phyloP scores from a whole-genome alignment of 2,888 invertebrate genomes.

The Scelioninae gen. 1 region DNA sequence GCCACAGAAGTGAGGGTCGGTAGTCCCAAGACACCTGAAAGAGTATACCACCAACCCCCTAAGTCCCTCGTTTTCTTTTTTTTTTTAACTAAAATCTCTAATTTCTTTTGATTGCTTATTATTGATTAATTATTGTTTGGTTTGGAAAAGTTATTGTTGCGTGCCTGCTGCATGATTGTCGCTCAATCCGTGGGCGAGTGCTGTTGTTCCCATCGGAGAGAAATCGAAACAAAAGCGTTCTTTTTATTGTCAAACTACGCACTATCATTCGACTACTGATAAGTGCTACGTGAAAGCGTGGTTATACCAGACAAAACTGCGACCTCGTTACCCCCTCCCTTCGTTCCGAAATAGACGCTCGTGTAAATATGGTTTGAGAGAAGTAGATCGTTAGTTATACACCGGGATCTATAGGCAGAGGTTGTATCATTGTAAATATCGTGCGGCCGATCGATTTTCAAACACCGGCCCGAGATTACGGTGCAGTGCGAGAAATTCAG shows the following conservation, averaged over 20 bases:
- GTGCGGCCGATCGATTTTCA: constrained; percentile 45
- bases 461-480: constrained; percentile 32
- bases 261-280: constrained; percentile 71
- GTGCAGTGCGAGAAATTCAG: constrained; percentile 41
- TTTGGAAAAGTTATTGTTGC: constrained; percentile 23
- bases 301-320: constrained; percentile 78
- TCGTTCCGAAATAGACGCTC: constrained; percentile 15
- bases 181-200: constrained; percentile 52
- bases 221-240: constrained; percentile 65
- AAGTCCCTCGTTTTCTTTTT: constrained; percentile 75
- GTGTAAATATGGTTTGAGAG: constrained; percentile 48
- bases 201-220: constrained; percentile 53
- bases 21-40: constrained; percentile 82
- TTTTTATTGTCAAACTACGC: constrained; percentile 70
- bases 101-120: neutral
- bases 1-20: constrained; percentile 78
- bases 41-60: constrained; percentile 80
- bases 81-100: constrained; percentile 33
- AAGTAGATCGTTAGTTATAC: constrained; percentile 59
- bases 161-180: constrained; percentile 53
- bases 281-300: constrained; percentile 72
- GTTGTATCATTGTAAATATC: constrained; percentile 32
- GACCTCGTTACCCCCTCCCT: constrained; percentile 72
- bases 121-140: neutral
- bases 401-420: constrained; percentile 49